Evolutionary conservation across 2,113 vertebrate genomes (phyloP).

Genomic region (Paracanthobrama guichenoti): DNA sequence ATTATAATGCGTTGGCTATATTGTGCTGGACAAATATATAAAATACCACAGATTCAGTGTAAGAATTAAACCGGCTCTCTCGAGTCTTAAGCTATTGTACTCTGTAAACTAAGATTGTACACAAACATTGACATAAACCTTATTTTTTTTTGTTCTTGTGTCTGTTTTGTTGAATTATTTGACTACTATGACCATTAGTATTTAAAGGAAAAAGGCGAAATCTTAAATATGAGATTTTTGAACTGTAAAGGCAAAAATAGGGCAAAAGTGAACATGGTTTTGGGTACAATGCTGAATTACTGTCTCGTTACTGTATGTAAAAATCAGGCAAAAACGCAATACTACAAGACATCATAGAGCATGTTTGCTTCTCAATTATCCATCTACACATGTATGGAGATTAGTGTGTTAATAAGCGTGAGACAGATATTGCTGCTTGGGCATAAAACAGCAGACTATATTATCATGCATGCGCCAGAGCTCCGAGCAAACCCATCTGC

Average conservation of each 20-base stretch:
- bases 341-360: not conserved
- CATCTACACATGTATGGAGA: not conserved
- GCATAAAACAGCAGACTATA: not conserved
- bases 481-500: not conserved
- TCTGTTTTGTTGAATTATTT: conserved; percentile 20
- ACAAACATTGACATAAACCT: conserved; percentile 45
- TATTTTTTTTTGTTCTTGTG: conserved; percentile 45
- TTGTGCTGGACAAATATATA: not conserved
- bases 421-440: not conserved
- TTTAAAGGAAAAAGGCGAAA: not conserved
- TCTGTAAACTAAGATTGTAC: conserved; percentile 60
- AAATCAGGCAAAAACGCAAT: not conserved
- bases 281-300: not conserved
- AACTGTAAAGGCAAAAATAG: not conserved
- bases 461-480: not conserved
- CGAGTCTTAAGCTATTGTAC: conserved; percentile 61
- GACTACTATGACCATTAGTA: conserved; percentile 12
- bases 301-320: not conserved
- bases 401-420: not conserved
- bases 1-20: not conserved
- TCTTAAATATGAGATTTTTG: not conserved
- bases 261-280: not conserved
- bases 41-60: not conserved
- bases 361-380: conserved; percentile 3
- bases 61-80: conserved; percentile 50